Base-by-base conservation (phyloP, 2,113 vertebrate species). In the Triplophysa rosa region DNA sequence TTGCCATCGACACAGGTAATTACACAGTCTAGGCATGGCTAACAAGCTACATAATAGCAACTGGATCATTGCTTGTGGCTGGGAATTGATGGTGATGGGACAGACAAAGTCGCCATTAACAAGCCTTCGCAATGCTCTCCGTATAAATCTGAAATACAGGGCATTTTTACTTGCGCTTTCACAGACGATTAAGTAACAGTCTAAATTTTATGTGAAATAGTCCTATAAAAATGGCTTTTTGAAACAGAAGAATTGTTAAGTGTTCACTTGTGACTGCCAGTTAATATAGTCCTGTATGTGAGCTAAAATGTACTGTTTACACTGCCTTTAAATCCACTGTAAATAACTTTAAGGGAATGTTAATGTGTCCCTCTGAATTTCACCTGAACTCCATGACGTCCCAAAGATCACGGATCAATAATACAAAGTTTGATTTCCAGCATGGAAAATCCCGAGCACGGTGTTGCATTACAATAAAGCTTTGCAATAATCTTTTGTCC, bases 31-130 rank as follows among this genome's bases (percentile, higher is more conserved):
- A 85, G 90, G 87, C 87, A 87, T 87, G 87, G 87, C 84, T 89
- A 92, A 92, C 88, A 90, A 92, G 88, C 89, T 88, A 86, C 85
- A 86, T 89, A 91, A 92, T 88, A 86, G 87, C 81, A 71, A 86
- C 85, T 87, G 88, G 88, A 86, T 91, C 87, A 91, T 89, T 89
- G 87, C 88, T 82, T 85, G 83, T 81, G 84, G 84, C 74, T 83
- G 70, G 78, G 86, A 84, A 89, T 88, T 90, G 89, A 91, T 89
- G 88, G 77, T 78, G 83, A 90, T 86, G 84, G 84, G 84, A 80
- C 89, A 86, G 80, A 77, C 84, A 86, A 89, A 90, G 87, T 83
- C 87, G 87, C 77, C 73, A 80, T 84, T 89, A 87, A 81, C 85
- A 89, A 90, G 89, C 83, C 82, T 86, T 89, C 76, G 64, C 77